These are phyloP conservation scores for Cheilosia scutellata DNA, from an alignment of 2,888 invertebrate species.

Conservation along the genomic window DNA sequence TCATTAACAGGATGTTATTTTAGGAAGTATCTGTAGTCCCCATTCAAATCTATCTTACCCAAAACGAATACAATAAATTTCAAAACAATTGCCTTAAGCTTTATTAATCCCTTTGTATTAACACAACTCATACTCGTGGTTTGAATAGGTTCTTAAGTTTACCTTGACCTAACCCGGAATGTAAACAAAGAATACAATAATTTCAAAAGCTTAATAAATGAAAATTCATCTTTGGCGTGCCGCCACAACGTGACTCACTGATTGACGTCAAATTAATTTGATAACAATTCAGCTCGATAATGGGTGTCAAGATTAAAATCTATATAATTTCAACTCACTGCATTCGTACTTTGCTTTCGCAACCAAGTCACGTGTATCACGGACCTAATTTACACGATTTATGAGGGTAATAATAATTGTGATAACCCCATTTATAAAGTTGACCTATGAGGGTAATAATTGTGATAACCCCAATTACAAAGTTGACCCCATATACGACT, in stretches of 20 bases:
- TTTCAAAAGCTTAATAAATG: not conserved
- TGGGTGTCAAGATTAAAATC: constrained; percentile 2
- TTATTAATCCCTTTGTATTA: not conserved
- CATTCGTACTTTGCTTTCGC: not conserved
- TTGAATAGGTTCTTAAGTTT: not conserved
- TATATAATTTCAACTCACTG: not conserved
- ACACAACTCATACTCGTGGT: not conserved
- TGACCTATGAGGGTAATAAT: constrained; percentile 10
- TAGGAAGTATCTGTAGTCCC: not conserved
- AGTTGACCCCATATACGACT: constrained; percentile 4
- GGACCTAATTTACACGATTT: constrained; percentile 3
- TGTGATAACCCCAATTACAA: constrained; percentile 5
- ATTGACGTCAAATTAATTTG: constrained; percentile 29
- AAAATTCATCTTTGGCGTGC: not conserved
- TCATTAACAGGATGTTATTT: constrained; percentile 4
- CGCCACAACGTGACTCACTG: constrained; percentile 22
- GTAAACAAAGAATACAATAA: constrained; percentile 11
- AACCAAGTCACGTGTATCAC: constrained; percentile 10
- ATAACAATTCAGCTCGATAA: constrained; percentile 3
- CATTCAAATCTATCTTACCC: too few species aligned
- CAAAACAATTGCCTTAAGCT: not conserved
- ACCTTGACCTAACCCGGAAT: constrained; percentile 33
- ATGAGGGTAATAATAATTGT: not conserved
- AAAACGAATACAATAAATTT: not conserved
- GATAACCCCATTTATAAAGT: not conserved